Base-by-base conservation (phyloP, 2,888 invertebrate genomes). In the Pomacea canaliculata region DNA sequence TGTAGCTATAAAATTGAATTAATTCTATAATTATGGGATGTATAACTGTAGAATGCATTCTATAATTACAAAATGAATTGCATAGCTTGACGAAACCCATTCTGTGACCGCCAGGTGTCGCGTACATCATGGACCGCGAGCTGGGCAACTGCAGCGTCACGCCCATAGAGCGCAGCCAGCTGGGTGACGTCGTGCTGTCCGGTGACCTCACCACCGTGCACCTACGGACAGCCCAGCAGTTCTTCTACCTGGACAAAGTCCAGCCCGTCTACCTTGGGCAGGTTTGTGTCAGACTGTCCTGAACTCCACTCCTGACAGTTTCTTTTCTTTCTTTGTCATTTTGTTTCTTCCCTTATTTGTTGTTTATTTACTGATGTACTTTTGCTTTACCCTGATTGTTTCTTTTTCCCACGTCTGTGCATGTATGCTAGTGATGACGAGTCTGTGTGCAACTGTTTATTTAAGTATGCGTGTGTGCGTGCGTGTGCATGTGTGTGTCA, bases 91-190 rank as follows among this genome's bases (percentile, higher is more conserved):
- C 37, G 37, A n/a, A n/a, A 37, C 37, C 37, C 27, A 19, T 23
- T 63, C 27, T 63, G 12, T 63, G 63, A 16, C 27, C 27, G 27
- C 4, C 51, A 87, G 87, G 87, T 23, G 85, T 87, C 9, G 85
- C 85, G 37, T 87, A 86, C 69, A 78, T 86, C 7, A 86, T 84
- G 7, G 85, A 87, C 78, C 78, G 73, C 18, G 71, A 71, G 71
- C 78, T 78, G 13, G 87, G 87, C 8, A 87, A 87, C 77, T 87
- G 87, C 62, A 82, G 82, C 4, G 80, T 74, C 18, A 78, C 77
- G 7, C 77, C 77, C 12, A 86, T 86, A 48, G 82, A 84, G 59
- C 70, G 62, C n/a, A 79, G 73, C 1, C 78, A 78, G 10, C 82
- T 83, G 70, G 84, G 83, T n/a, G 79, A 79, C 60, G 75, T 70